Evolutionary conservation across 2,113 vertebrate genomes (phyloP), one percentile per base, ranked within the genome.

Genomic region (Syngnathus scovelli): DNA sequence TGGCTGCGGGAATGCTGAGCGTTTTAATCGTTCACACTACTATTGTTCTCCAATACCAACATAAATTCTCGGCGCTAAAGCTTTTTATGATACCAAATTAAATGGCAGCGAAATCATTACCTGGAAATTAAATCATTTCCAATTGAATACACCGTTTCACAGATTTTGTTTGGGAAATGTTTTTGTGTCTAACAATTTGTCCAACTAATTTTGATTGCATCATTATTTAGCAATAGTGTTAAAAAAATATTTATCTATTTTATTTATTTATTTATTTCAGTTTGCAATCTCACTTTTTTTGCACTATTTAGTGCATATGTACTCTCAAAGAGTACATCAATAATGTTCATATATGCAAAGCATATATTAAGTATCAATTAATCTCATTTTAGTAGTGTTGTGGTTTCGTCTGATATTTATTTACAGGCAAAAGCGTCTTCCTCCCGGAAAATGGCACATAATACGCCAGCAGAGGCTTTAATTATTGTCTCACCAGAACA

Each of bases 401-500:
- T 72, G 64, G 43, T 74, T 83, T 71, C 60, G 59, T 68, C 76
- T 80, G 72, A 78, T 80, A 63, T 78, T 82, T 89, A 86, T 85
- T 87, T 85, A 84, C 86, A 83, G 75, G 80, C 80, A 78, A 72
- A 33, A 67, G 68, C 79, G 63, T 71, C 41, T 78, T 86, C 81
- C 88, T 85, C 85, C 61, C 78, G 88, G 90, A 90, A 89, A 65
- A 61, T 72, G 82, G 63, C 82, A 78, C 80, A 68, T 86, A 83
- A 90, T 90, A 83, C 85, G 86, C 83, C 87, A 83, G 80, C 79
- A 89, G 89, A 90, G 84, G 87, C 88, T 90, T 90, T 89, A 91
- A 91, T 90, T 90, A 90, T 85, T 86, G 90, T 90, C 87, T 86
- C 86, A 79, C 82, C 72, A 85, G 82, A 75, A 75, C 77, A 81